These are phyloP conservation scores for Styela plicata DNA, from an alignment of 23 tunicate genomes.

Conservation along the genomic window DNA sequence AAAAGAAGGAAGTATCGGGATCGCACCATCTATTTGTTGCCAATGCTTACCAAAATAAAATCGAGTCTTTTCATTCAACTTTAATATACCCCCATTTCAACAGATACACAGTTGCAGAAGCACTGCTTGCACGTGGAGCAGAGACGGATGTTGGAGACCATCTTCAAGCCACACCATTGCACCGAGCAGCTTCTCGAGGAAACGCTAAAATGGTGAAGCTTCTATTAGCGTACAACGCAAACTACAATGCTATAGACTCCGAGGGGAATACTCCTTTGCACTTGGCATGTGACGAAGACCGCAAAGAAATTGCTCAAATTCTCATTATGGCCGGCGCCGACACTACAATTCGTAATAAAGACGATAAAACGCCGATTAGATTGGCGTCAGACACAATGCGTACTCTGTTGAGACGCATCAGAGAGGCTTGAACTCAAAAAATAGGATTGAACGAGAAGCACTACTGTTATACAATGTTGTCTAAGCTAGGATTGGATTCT, in stretches of 20 bases:
- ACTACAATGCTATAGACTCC: slow-evolving; percentile 59
- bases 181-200: slow-evolving; percentile 93
- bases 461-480: no score
- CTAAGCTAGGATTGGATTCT: no score
- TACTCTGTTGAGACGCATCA: slow-evolving; percentile 39
- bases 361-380: slow-evolving; percentile 76
- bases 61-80: background rate
- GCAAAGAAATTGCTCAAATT: slow-evolving; percentile 41
- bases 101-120: slow-evolving; percentile 64
- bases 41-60: no score
- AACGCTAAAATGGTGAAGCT: slow-evolving; percentile 72
- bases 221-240: slow-evolving; percentile 67
- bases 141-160: slow-evolving; percentile 76
- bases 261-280: slow-evolving; percentile 94
- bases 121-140: slow-evolving; percentile 83
- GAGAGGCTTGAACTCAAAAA: slow-evolving; percentile 47
- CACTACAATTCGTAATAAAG: slow-evolving; percentile 53
- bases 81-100: no score
- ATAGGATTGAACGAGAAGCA: no score
- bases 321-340: slow-evolving; percentile 86
- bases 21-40: no score
- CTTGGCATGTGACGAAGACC: slow-evolving; percentile 84
- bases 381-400: slow-evolving; percentile 73
- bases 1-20: no score
- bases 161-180: slow-evolving; percentile 70